A percentile compares a stretch with the other conserved stretches of the same genome.
phyloP scores from a whole-genome alignment of 2,113 vertebrate species.

The Dendrocopos noguchii region DNA sequence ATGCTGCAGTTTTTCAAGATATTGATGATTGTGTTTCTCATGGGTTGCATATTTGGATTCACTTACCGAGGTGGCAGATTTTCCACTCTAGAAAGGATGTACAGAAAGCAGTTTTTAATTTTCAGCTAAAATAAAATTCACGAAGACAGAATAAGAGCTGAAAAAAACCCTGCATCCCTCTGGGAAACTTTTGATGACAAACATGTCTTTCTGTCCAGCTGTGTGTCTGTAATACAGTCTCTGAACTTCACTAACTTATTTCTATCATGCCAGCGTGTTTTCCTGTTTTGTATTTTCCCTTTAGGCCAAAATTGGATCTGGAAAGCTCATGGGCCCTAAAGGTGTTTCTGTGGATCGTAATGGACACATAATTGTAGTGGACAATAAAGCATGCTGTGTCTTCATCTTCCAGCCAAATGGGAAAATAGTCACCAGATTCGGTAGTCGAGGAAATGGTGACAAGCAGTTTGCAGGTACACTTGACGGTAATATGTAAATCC shows the following conservation, averaged over 20 bases:
- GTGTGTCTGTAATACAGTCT: not conserved
- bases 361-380: slow-evolving; percentile 95
- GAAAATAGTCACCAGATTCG: slow-evolving; percentile 96
- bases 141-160: not conserved
- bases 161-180: not conserved
- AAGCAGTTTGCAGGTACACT: slow-evolving; percentile 98
- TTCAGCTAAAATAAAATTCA: not conserved
- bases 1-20: not conserved
- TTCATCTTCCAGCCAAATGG: slow-evolving; percentile 97
- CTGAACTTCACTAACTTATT: not conserved
- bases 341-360: slow-evolving; percentile 95
- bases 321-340: slow-evolving; percentile 98
- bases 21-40: not conserved
- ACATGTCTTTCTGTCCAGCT: not conserved
- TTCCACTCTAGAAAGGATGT: not conserved
- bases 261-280: not conserved
- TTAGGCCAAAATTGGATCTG: slow-evolving; percentile 94
- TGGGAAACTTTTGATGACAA: not conserved
- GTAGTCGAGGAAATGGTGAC: slow-evolving; percentile 95
- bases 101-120: not conserved
- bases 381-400: slow-evolving; percentile 97
- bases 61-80: not conserved
- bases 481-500: slow-evolving; percentile 79
- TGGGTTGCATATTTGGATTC: not conserved
- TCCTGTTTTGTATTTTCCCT: not conserved